phyloP scores from a whole-genome alignment of 2,797 vertebrate species.

The Avahi laniger region DNA sequence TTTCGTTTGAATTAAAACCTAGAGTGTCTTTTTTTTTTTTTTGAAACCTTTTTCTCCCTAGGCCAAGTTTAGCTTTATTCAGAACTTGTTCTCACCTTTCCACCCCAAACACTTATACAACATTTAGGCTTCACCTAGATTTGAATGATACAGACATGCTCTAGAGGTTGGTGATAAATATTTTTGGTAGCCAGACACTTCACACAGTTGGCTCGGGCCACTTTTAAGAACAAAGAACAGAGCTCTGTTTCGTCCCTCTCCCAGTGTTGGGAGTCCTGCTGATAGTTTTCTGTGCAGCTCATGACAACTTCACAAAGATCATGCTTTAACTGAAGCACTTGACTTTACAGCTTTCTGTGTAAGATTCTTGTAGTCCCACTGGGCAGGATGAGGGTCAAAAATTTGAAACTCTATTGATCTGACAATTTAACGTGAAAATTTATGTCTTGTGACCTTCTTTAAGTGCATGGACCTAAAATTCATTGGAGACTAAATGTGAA shows the following conservation, averaged over 20 bases:
- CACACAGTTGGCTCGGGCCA: not conserved
- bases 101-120: not conserved
- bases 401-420: not conserved
- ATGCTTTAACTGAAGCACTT: constrained; percentile 26
- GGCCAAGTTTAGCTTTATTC: constrained; percentile 44
- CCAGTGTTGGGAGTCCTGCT: not conserved
- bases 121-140: not conserved
- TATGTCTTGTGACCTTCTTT: not conserved
- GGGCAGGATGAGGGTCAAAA: not conserved
- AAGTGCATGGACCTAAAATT: not conserved
- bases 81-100: constrained; percentile 26
- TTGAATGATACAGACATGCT: not conserved
- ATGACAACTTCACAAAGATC: not conserved
- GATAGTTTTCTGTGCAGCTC: not conserved
- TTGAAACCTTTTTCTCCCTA: not conserved
- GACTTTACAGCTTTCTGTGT: not conserved
- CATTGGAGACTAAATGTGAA: constrained; percentile 1
- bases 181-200: constrained; percentile 19
- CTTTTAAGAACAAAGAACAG: constrained; percentile 8
- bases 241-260: not conserved
- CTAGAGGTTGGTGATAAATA: not conserved
- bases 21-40: not conserved
- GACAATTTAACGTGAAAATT: not conserved
- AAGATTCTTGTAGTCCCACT: not conserved
- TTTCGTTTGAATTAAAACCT: constrained; percentile 45